phyloP scores from a whole-genome alignment of 2,113 vertebrate genomes.

The Turdus rufiventris region DNA sequence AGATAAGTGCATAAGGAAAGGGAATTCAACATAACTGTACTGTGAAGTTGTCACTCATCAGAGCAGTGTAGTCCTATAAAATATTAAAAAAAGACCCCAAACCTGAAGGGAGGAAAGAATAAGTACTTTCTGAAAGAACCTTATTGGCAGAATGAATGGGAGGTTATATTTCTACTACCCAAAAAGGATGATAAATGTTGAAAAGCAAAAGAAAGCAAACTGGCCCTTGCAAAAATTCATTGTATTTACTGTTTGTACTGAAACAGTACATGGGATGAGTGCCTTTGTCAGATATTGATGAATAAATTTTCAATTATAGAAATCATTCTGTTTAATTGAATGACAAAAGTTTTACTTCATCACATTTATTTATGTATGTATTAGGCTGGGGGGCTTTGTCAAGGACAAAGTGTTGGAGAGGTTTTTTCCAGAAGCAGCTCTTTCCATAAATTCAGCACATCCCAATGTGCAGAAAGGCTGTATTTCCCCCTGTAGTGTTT shows the following conservation, averaged over 20 bases:
- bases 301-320: background rate
- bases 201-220: conserved; percentile 19
- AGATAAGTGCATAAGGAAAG: background rate
- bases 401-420: background rate
- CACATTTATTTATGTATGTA: background rate
- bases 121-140: background rate
- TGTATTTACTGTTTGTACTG: background rate
- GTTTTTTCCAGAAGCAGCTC: background rate
- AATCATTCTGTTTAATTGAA: background rate
- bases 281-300: background rate
- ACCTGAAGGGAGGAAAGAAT: background rate
- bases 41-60: background rate
- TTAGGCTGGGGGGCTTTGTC: background rate
- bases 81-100: background rate
- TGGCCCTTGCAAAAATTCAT: background rate
- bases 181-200: background rate
- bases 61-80: background rate
- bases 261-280: background rate
- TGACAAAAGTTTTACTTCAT: background rate
- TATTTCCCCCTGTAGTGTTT: background rate
- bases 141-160: background rate
- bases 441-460: background rate
- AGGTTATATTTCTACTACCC: background rate
- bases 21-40: background rate
- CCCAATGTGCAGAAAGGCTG: background rate